Percentiles rank a stretch among this genome's conserved stretches.
These are phyloP conservation scores for Tachypleus tridentatus DNA, from an alignment of 1,140 invertebrate species.

Conservation along the genomic window DNA sequence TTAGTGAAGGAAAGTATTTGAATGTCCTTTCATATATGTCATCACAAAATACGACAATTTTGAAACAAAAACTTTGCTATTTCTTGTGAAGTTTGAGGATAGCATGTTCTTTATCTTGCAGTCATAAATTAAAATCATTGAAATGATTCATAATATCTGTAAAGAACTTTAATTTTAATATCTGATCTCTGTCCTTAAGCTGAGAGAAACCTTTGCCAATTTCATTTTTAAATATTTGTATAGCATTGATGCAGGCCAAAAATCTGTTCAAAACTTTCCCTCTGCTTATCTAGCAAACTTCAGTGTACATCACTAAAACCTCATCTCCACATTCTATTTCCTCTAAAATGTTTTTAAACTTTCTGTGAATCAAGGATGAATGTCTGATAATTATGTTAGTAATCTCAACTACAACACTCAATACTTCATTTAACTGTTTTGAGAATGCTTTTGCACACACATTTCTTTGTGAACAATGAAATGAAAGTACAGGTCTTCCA, in stretches of 20 bases:
- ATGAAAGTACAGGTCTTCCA: constrained; percentile 2
- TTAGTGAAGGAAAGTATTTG: constrained; percentile 1
- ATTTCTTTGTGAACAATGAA: neutral
- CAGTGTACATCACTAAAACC: neutral
- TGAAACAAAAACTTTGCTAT: neutral
- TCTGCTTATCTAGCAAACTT: constrained; percentile 3
- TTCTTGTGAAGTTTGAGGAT: neutral
- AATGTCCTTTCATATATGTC: neutral
- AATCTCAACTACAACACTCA: neutral
- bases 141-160: neutral
- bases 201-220: constrained; percentile 2
- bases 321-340: neutral
- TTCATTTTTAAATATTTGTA: neutral
- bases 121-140: constrained; percentile 1
- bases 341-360: constrained; percentile 3
- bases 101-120: neutral
- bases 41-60: neutral
- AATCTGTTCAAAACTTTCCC: neutral
- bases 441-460: neutral
- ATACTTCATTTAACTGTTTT: constrained; percentile 3
- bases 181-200: neutral
- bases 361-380: constrained; percentile 3
- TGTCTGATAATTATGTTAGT: neutral
- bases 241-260: constrained; percentile 1
- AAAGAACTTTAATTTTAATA: constrained; percentile 1